Base-by-base conservation (phyloP, 2,888 invertebrate genomes). In the Epicampocera succincta region DNA sequence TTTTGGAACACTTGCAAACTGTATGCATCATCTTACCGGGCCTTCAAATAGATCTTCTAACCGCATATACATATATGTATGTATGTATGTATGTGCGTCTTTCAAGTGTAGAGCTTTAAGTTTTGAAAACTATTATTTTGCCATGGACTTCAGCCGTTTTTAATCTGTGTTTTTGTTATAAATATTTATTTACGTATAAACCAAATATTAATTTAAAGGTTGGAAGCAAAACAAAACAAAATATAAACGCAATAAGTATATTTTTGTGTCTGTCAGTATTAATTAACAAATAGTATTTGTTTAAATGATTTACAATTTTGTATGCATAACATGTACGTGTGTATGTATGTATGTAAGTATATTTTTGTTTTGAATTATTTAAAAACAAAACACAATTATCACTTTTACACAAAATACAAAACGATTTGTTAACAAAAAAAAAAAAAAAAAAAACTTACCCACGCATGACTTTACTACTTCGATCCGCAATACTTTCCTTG, bases 401-500 rank as follows among this genome's bases (percentile, higher is more conserved):
- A 42, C 33, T 12, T 61, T 71, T 52, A 44, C 63, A 44, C 38
- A 65, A 63, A 73, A 58, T 68, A 68, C 33, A 71, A 73, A 17
- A 74, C 38, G 5, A 29, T 54, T 63, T 42, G 12, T 21, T 21
- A 38, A 61, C 29, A 40, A 68, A 40, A 42, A 50, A 68, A 66
- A 82, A n/a, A 38, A 61, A 42, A 40, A 68, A 40, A 42, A 50
- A 68, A 66, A 82, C 82, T 78, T 82, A 82, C 82, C 82, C 82
- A 44, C 61, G 78, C 50, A 38, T 58, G 46, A 56, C 15, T 78
- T 75, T 71, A 71, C 71, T 78, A 75, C 60, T 71, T 42, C 60
- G 60, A 58, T 82, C 82, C 74, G 54, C 25, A 65, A 75, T 74
- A 78, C 52, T 82, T 78, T 82, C 82, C 75, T 75, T 78, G 78